These are phyloP conservation scores for Staurois parvus DNA, from an alignment of 2,797 vertebrate genomes.

Conservation along the genomic window DNA sequence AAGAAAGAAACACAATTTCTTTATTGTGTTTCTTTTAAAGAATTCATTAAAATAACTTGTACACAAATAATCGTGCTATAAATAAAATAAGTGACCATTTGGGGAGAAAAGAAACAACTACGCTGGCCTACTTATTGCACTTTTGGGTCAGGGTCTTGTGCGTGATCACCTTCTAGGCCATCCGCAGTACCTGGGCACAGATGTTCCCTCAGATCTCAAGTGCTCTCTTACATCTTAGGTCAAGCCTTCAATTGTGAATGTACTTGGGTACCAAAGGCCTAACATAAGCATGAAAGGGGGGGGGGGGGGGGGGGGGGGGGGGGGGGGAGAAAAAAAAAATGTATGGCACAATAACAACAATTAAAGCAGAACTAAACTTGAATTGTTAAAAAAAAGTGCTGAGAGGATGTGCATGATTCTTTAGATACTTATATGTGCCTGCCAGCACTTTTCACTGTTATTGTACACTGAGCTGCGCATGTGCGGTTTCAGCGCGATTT, in stretches of 20 bases:
- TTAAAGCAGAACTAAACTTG: not conserved
- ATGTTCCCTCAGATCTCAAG: slow-evolving; percentile 58
- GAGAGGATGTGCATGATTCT: too few species aligned
- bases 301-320: too few species aligned
- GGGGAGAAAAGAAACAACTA: slow-evolving; percentile 70
- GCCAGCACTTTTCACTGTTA: too few species aligned
- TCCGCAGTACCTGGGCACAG: slow-evolving; percentile 69
- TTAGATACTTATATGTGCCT: not conserved
- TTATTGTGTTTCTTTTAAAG: slow-evolving; percentile 66
- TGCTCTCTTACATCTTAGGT: slow-evolving; percentile 69
- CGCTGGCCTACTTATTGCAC: slow-evolving; percentile 75
- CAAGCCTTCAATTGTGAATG: slow-evolving; percentile 68
- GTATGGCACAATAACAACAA: not conserved
- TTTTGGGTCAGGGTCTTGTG: slow-evolving; percentile 78
- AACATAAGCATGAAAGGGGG: not conserved
- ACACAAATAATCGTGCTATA: not conserved
- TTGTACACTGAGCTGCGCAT: too few species aligned
- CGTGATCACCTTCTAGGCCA: slow-evolving; percentile 75
- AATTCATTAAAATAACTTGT: slow-evolving; percentile 68
- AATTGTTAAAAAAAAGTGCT: too few species aligned
- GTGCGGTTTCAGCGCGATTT: too few species aligned
- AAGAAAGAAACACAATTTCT: slow-evolving; percentile 72
- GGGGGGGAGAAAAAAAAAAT: not conserved
- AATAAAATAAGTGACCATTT: not conserved
- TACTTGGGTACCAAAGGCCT: not conserved